A percentile compares a stretch with the other conserved stretches of the same genome.
These are phyloP conservation scores for Orthosia cruda DNA, from an alignment of 2,888 invertebrate species.

Conservation along the genomic window DNA sequence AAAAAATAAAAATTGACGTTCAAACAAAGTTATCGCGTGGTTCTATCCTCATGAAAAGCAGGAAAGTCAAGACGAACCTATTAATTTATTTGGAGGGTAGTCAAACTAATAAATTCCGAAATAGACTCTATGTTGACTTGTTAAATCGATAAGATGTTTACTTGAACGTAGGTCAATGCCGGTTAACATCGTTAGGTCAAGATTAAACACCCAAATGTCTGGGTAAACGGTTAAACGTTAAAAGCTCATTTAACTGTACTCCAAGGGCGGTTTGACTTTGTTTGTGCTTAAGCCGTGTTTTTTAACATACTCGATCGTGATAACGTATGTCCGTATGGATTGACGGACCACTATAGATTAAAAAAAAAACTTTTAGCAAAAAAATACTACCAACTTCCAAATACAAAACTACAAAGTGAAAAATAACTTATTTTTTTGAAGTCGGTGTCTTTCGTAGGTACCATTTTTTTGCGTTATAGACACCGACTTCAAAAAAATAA, in stretches of 20 bases:
- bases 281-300: too few relatives aligned
- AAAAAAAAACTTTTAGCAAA: too few relatives aligned
- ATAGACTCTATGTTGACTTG: conserved; percentile 27
- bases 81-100: background rate
- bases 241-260: background rate
- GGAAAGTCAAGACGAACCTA: background rate
- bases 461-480: too few relatives aligned
- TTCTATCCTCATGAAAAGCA: background rate
- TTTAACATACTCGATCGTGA: too few relatives aligned
- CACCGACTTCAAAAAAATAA: too few relatives aligned
- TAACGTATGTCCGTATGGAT: too few relatives aligned
- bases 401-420: too few relatives aligned
- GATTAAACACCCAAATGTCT: conserved; percentile 44
- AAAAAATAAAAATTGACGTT: too few relatives aligned
- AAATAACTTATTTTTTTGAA: too few relatives aligned
- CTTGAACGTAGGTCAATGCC: conserved; percentile 36
- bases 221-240: conserved; percentile 19
- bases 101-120: conserved; percentile 13
- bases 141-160: conserved; percentile 38
- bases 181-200: conserved; percentile 39
- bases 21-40: background rate
- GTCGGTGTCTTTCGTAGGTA: too few relatives aligned
- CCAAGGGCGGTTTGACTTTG: background rate
- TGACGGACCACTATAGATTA: too few relatives aligned
- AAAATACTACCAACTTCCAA: too few relatives aligned